Conservation (phyloP, 2,113 vertebrate genomes). For the Cyanoliseus patagonus region DNA sequence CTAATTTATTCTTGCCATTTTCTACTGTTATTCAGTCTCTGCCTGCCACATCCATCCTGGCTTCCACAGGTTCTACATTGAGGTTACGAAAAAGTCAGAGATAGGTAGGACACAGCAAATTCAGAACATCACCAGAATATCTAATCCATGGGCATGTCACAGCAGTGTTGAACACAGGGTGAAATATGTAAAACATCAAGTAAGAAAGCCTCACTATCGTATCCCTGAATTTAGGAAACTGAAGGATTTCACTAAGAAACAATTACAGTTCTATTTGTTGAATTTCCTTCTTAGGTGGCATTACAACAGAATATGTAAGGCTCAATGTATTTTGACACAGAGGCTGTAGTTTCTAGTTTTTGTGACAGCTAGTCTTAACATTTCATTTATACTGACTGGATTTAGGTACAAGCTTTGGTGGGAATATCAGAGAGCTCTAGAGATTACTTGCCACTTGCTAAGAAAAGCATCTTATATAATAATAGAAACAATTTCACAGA, state of each 20-base stretch:
- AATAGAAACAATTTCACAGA: background rate
- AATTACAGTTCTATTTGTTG: background rate
- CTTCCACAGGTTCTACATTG: background rate
- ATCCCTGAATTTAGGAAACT: background rate
- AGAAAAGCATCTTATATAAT: background rate
- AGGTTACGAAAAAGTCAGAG: background rate
- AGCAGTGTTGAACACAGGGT: background rate
- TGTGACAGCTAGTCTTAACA: background rate
- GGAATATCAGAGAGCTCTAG: background rate
- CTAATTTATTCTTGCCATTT: background rate
- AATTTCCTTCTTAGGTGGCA: constrained; percentile 8
- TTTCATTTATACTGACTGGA: background rate
- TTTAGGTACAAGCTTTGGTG: background rate
- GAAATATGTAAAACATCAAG: background rate
- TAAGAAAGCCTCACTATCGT: background rate
- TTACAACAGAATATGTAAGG: background rate
- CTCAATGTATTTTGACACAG: background rate
- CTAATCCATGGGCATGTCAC: background rate
- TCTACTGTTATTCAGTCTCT: background rate
- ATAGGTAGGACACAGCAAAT: background rate
- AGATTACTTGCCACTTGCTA: background rate
- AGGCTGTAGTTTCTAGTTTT: background rate
- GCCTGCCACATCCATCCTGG: background rate
- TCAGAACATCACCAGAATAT: background rate
- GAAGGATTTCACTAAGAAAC: background rate